Base-by-base conservation (phyloP, 1,140 invertebrate genomes). In the Himalopsyche phryganea region DNA sequence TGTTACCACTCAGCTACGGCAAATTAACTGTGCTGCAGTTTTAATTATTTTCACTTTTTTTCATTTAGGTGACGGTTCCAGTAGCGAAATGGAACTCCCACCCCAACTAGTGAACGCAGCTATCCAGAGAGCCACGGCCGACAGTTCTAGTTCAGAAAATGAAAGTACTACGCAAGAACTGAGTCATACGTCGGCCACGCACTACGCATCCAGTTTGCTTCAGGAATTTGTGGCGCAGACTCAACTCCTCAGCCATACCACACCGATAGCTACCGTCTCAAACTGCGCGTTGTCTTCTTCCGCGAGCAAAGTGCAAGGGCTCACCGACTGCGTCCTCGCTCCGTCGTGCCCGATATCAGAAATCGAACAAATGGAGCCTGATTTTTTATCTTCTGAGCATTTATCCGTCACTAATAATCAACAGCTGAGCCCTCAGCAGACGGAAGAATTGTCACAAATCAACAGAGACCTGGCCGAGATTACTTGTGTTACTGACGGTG, bases 21-120 rank as follows among this genome's bases (percentile, higher is more conserved):
- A n/a, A n/a, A n/a, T n/a, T n/a, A n/a, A n/a, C n/a, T n/a, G n/a
- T n/a, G n/a, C n/a, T n/a, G 9, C 23, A 28, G 9, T 28, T 28
- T 28, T 28, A 28, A 28, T 45, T 48, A 46, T 35, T n/a, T 47
- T n/a, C 32, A 14, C 2, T 11, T 49, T 6, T 9, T 32, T 33
- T 53, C 11, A 61, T 20, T 28, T 60, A 74, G 73, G 69, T 53
- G 81, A 82, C 65, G 78, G 83, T 46, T 84, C 83, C 1, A 81
- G 82, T 57, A 86, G 84, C 66, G 85, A 87, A 71, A 85, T 85
- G 75, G 84, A 88, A 70, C 69, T 87, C 35, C 81, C 85, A 7
- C 81, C 82, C 49, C 83, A 84, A 61, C 72, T 87, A 33, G 85
- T 88, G 1, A 85, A 82, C 64, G 85, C 85, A 9, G 82, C 85